Evolutionary conservation across 2,113 vertebrate genomes (phyloP), one percentile per base, ranked within the genome.

Genomic region (Datnioides undecimradiatus): DNA sequence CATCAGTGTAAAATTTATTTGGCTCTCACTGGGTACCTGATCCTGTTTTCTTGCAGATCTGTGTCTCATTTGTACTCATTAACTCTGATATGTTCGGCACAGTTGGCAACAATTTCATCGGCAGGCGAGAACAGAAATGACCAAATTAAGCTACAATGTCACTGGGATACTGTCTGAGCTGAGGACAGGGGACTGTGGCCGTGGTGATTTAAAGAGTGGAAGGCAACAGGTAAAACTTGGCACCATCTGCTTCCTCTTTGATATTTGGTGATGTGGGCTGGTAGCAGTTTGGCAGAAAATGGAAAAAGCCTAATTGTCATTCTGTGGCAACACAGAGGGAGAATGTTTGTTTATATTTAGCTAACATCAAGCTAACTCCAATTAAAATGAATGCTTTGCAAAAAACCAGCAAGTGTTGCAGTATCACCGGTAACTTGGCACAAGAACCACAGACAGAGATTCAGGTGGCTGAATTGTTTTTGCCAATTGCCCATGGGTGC

Each of bases 61-160:
- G 3, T n/a, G 21, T 48, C 33, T 16, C 41, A 2, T 34, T 79
- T 57, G 11, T 23, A 9, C 25, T 82, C 29, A 57, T 68, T 73
- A 52, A 36, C 45, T 59, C 34, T 51, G 69, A 69, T 51, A 27
- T 43, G 21, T 33, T 73, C 27, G 63, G 40, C 41, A 63, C 48
- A 46, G 25, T 2, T 27, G 51, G 19, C 0, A 0, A 55, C n/a
- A 55, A 66, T 80, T 62, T 51, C 43, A 52, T n/a, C 54, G 60
- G 59, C 52, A 48, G 10, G 40, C 0, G 1, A 40, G 9, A 41
- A 54, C 57, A 62, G n/a, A 40, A 16, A 63, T n/a, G 4, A 27
- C 4, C 12, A 55, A 41, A 73, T 64, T 34, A 57, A 43, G 38
- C 6, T 19, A 3, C 3, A n/a, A 8, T 40, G n/a, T 55, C 9